These are phyloP conservation scores for Corynorhinus townsendii DNA, from an alignment of 2,113 vertebrate species.

Conservation along the genomic window DNA sequence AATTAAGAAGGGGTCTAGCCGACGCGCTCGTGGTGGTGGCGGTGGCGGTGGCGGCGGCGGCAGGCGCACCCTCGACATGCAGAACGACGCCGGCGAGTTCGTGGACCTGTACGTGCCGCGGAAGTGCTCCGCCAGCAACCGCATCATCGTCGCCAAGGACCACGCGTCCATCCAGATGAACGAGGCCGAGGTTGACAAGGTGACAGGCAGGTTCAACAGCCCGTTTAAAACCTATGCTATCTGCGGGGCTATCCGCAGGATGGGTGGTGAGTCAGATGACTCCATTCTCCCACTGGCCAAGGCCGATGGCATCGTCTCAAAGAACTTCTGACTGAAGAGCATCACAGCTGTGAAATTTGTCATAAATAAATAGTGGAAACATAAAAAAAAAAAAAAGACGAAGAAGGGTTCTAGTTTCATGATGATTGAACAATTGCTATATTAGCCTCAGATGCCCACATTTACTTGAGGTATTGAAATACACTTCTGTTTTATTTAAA, in stretches of 20 bases:
- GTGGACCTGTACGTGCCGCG: slow-evolving; percentile 96
- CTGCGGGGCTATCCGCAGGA: slow-evolving; percentile 94
- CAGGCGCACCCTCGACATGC: slow-evolving; percentile 81
- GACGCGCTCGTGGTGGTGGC: no score
- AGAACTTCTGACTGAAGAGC: no score
- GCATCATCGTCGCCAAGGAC: slow-evolving; percentile 96
- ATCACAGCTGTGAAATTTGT: no score
- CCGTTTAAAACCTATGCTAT: slow-evolving; percentile 96
- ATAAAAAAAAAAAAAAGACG: no score
- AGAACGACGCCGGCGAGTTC: slow-evolving; percentile 99
- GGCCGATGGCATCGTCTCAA: no score
- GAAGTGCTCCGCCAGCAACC: slow-evolving; percentile 97
- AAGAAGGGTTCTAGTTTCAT: not conserved
- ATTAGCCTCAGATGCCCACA: not conserved
- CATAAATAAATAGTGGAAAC: no score
- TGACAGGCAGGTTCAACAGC: slow-evolving; percentile 93
- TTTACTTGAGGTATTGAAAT: not conserved
- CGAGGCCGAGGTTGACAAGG: slow-evolving; percentile 95
- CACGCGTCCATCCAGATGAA: slow-evolving; percentile 98
- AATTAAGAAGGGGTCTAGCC: not conserved
- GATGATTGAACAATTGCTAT: not conserved
- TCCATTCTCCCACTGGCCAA: no score
- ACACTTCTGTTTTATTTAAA: not conserved
- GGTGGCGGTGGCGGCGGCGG: no score
- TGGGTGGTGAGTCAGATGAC: slow-evolving; percentile 75